Evolutionary conservation across 2,888 invertebrate species (phyloP), one percentile per base, ranked within the genome.

Genomic region (Drosophila monieri): DNA sequence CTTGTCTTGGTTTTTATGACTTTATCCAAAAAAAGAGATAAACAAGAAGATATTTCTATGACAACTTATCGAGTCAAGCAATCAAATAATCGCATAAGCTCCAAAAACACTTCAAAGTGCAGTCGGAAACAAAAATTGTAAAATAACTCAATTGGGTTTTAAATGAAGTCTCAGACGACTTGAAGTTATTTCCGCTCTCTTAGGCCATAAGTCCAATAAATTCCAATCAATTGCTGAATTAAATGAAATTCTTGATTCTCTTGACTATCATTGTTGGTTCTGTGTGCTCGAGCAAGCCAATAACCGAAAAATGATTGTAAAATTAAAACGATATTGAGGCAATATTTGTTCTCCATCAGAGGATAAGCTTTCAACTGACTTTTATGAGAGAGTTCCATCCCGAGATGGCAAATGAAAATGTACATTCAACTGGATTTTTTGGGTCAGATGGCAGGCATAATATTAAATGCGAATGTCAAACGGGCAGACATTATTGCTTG

Each of bases 401-500:
- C 61, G 30, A 30, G 27, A 60, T 60, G 58, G 41, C 44, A 44
- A 62, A 49, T 64, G 64, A 43, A 64, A 64, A 64, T 64, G 51
- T 52, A 32, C 44, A 46, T 46, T 64, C 35, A 9, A 35, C 15
- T 37, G 49, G 27, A 25, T 35, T 32, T 35, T 35, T n/a, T n/a
- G 14, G 14, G 62, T 27, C 27, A 27, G 27, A 27, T 9, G 27
- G 27, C 27, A 9, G 18, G 53, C 35, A 56, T 49, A 65, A 77
- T 88, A 88, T 85, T 88, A 85, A 88, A 85, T 87, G 77, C 86
- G 78, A 73, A 76, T 76, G 85, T 83, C 84, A 88, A 85, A 77
- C 62, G 78, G 61, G 51, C 65, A 74, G 78, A 65, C 88, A 85
- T 84, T 76, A 76, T 78, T 73, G 79, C 68, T 46, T 65, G 60